Conservation (phyloP, 2,113 vertebrate genomes). For the Fregetta grallaria region DNA sequence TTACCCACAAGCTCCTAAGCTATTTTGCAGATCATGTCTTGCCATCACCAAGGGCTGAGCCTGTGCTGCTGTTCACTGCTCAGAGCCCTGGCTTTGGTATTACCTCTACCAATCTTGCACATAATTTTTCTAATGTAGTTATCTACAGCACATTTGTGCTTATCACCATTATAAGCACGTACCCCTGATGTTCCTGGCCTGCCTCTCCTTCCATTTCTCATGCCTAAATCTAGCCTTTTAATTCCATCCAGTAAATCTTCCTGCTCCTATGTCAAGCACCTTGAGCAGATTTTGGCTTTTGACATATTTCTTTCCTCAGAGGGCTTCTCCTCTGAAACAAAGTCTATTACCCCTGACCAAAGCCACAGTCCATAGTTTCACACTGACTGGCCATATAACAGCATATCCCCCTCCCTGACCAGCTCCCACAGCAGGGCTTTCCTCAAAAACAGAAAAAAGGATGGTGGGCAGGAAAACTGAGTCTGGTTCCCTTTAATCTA, state of each 20-base stretch:
- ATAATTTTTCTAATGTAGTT: background rate
- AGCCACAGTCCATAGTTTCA: background rate
- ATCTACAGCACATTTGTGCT: background rate
- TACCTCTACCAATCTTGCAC: background rate
- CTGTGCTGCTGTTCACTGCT: background rate
- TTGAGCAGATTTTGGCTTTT: background rate
- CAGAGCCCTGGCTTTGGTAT: background rate
- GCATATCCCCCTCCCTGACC: background rate
- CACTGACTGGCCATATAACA: background rate
- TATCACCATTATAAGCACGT: background rate
- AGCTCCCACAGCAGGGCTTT: background rate
- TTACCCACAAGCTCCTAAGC: background rate
- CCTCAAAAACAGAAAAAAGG: background rate
- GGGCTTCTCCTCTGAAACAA: background rate
- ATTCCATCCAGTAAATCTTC: background rate
- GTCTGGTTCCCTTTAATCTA: background rate
- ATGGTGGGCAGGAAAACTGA: background rate
- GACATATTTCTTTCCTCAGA: background rate
- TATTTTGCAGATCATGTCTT: background rate
- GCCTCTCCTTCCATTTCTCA: background rate
- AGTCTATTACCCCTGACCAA: background rate
- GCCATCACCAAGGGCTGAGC: background rate
- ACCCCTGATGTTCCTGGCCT: background rate
- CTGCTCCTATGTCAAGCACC: background rate
- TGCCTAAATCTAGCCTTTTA: background rate